Evolutionary conservation across 2,797 vertebrate species (phyloP), one percentile per base, ranked within the genome.

Genomic region (Aselliscus stoliczkanus): DNA sequence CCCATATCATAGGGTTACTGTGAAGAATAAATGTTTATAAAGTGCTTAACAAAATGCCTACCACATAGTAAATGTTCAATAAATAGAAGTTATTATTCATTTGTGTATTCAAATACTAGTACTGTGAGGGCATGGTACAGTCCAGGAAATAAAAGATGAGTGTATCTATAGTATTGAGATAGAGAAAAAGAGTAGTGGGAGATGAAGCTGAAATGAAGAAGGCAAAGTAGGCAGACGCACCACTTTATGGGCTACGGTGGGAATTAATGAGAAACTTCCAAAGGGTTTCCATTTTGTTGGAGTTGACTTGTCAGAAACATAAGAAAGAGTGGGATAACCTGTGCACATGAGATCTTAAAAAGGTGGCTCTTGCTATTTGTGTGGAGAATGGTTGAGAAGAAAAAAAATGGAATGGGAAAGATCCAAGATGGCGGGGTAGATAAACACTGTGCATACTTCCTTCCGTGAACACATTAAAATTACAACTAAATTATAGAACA

Each of bases 1-100:
- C 1, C n/a, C 11, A 31, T 44, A 56, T 54, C 54, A 11, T 2
- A 89, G n/a, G 10, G 17, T 44, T 65, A 20, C 29, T 47, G 34
- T 13, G 20, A 86, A 37, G 25, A 15, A 27, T 39, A 92, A 93
- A 79, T 58, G 31, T 75, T 95, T 79, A 79, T 77, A 67, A 95
- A 77, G 17, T 69, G 18, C 47, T 88, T 92, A 56, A 42, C 8
- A 56, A 8, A 80, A 69, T 72, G 50, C 37, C 54, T 79, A 21
- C 25, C 72, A 70, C 72, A 52, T 21, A 39, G 15, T 79, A 70
- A 54, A 27, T 25, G 2, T 52, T 88, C 60, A 75, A 62, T 64
- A 93, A 93, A 79, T 34, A 88, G 60, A 89, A 77, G n/a, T 27
- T 67, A 56, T 65, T 14, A 17, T 75, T 90, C 54, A 76, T 69